Conservation (phyloP, 1,140 invertebrate species). For the Ips nitidus region DNA sequence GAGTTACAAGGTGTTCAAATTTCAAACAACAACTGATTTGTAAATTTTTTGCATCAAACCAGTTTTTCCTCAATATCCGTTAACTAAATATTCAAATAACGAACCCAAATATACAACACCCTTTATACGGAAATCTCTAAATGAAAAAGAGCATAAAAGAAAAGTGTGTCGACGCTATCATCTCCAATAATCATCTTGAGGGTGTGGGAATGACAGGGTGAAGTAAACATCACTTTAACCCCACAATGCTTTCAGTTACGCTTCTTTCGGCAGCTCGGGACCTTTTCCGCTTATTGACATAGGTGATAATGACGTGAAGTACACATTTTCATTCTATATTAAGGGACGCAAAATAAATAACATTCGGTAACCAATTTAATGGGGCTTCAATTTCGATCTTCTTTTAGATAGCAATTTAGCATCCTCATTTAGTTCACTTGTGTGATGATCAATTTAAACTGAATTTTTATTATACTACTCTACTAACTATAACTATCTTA, state of each 20-base stretch:
- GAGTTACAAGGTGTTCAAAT: too few species aligned
- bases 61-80: too few species aligned
- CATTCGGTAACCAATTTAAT: too few species aligned
- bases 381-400: too few species aligned
- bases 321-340: slow-evolving; percentile 18
- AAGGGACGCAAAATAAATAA: not conserved
- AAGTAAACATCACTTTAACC: slow-evolving; percentile 35
- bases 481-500: too few species aligned
- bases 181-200: not conserved
- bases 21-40: too few species aligned
- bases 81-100: too few species aligned
- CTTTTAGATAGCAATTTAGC: too few species aligned
- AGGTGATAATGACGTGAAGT: slow-evolving; percentile 30
- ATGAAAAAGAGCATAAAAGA: not conserved
- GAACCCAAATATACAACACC: not conserved
- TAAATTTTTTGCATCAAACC: too few species aligned
- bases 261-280: slow-evolving; percentile 1
- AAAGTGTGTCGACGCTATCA: not conserved
- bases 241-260: slow-evolving; percentile 14
- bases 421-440: too few species aligned
- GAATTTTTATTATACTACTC: too few species aligned
- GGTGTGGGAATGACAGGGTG: slow-evolving; percentile 28
- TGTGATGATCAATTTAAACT: too few species aligned
- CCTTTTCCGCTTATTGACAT: slow-evolving; percentile 29
- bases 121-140: not conserved